Evolutionary conservation across 2,113 vertebrate genomes (phyloP), one percentile per base, ranked within the genome.

Genomic region (Myrmecobius fasciatus): DNA sequence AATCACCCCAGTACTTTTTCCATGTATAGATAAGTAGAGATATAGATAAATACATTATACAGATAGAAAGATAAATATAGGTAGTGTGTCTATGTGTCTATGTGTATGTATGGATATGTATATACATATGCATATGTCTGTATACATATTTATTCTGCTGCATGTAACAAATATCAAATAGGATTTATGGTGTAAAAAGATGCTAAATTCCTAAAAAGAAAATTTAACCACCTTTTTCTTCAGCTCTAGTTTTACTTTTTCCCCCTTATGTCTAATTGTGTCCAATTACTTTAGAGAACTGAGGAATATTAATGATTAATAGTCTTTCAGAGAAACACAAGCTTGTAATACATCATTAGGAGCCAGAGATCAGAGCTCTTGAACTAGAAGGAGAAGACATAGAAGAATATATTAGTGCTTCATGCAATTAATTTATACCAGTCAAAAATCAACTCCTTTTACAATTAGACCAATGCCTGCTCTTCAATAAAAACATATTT

Each of bases 221-320:
- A 94, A 92, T 91, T 92, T 52, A 14, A 93, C 8, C 88, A 89
- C 89, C 31, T 93, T 51, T 53, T 94, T 93, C 36, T 22, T 96
- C 51, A 91, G 0, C 53, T 96, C 91, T 94, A 60, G 0, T 95
- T 96, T 52, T 96, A 93, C 94, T 95, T 94, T 89, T 75, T 93
- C 53, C 53, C 25, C 48, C 93, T 7, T 17, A 67, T 93, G 92
- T 96, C 93, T 96, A 92, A 97, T 95, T 94, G 51, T 97, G 88
- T 94, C 95, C 95, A 97, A 75, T 28, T 97, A 96, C 94, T 91
- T 0, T 91, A 47, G 53, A 47, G 46, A 46, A 96, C 75, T 96
- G 56, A 94, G n/a, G 26, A 94, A 52, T 97, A 93, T 95, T 96
- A 95, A 4, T 98, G 97, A 98, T 97, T 98, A 96, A 97, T 97